Percentiles rank a stretch among this genome's conserved stretches.
phyloP scores from a whole-genome alignment of 2,888 invertebrate species.

The Esperia sulphurella region DNA sequence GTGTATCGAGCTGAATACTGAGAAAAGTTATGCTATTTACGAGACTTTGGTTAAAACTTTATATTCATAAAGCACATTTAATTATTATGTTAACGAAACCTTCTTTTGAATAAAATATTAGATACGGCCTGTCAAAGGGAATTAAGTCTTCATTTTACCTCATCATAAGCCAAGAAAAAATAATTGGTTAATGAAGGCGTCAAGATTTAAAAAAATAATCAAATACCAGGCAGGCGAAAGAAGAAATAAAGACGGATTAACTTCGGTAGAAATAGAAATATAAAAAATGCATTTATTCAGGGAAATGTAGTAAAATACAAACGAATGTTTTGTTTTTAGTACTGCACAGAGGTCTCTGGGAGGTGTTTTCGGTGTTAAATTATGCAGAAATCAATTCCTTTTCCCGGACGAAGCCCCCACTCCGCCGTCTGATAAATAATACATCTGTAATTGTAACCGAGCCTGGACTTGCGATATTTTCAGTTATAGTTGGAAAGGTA shows the following conservation, averaged over 20 bases:
- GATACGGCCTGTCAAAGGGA: slow-evolving; percentile 65
- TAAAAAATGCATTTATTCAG: slow-evolving; percentile 63
- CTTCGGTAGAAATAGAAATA: slow-evolving; percentile 33
- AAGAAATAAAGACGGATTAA: slow-evolving; percentile 28
- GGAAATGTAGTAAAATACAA: slow-evolving; percentile 68
- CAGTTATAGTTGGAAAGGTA: slow-evolving; percentile 17
- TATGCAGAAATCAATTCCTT: slow-evolving; percentile 79
- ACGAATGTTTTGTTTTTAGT: slow-evolving; percentile 75
- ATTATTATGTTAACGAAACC: slow-evolving; percentile 77
- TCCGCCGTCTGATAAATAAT: slow-evolving; percentile 67
- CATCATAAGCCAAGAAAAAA: slow-evolving; percentile 31
- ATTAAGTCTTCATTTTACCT: slow-evolving; percentile 54
- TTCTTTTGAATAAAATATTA: slow-evolving; percentile 76
- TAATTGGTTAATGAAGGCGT: slow-evolving; percentile 36
- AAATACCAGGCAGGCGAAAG: slow-evolving; percentile 10
- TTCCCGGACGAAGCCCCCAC: slow-evolving; percentile 51
- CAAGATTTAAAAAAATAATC: slow-evolving; percentile 13
- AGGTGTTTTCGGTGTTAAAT: slow-evolving; percentile 74
- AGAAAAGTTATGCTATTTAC: slow-evolving; percentile 69
- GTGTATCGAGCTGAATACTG: slow-evolving; percentile 66
- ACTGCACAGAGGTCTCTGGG: slow-evolving; percentile 56
- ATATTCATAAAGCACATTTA: slow-evolving; percentile 77
- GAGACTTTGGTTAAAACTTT: slow-evolving; percentile 68
- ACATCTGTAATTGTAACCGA: slow-evolving; percentile 70
- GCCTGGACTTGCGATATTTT: slow-evolving; percentile 32